Evolutionary conservation across 2,888 invertebrate genomes (phyloP), one percentile per base, ranked within the genome.

Genomic region (Linyphia triangularis): DNA sequence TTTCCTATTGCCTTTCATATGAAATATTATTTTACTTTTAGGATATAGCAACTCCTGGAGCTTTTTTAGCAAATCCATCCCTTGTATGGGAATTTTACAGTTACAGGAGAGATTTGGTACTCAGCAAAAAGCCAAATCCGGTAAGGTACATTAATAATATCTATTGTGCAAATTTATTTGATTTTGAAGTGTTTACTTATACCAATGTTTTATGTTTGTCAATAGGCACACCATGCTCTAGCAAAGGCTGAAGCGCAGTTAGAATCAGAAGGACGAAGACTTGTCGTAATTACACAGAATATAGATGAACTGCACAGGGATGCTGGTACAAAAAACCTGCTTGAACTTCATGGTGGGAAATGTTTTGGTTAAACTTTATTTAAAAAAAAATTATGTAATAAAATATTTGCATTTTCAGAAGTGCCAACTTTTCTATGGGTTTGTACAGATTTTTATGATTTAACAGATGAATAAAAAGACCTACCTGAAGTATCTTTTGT

Each of bases 1-100:
- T n/a, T 59, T 59, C 9, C 16, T 59, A 19, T 19, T 59, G 13
- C 59, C 16, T 59, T 69, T 22, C 2, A 16, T 67, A 7, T n/a
- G n/a, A 40, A 72, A 43, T 75, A 6, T 65, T 19, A 33, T 24
- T 30, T 16, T 37, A 40, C 22, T 28, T 78, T 0, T 84, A 93
- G 92, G 92, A 93, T 85, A 90, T 93, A 51, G 93, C 93, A 22
- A 95, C 95, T 16, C 96, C 95, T 28, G 93, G 94, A 91, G 96
- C 96, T 0, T 97, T 97, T 92, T 92, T 92, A 81, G 93, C 93
- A 4, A 95, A 95, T 91, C 97, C 97, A 0, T 95, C 96, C 30
- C 93, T 97, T 33, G 97, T 97, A 33, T 97, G 97, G 97, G 97
- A 97, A 92, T 97, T 97, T 93, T 97, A 97, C 92, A 96, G 97